Conservation (phyloP, 2,113 vertebrate species). For the Cyanocitta stelleri region DNA sequence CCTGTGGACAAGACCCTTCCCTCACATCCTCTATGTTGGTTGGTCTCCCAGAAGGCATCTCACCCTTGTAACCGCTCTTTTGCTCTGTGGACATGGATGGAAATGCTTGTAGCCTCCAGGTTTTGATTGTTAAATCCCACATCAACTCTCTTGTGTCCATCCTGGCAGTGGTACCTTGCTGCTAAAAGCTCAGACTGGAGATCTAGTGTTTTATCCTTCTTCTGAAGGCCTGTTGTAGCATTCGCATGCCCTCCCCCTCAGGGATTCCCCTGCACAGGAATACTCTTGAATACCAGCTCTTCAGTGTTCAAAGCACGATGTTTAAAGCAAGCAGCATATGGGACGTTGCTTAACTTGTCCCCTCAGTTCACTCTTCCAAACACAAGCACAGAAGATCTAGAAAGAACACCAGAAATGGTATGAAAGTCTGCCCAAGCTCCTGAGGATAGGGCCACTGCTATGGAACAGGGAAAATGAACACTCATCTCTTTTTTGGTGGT, state of each 20-base stretch:
- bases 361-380: background rate
- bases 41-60: background rate
- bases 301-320: background rate
- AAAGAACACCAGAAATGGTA: background rate
- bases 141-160: background rate
- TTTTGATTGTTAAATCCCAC: background rate
- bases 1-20: background rate
- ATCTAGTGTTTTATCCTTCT: background rate
- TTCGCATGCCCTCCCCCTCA: background rate
- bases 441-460: background rate
- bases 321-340: background rate
- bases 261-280: background rate
- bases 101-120: rapidly evolving
- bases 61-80: background rate
- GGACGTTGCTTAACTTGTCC: background rate
- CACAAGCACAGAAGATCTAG: background rate
- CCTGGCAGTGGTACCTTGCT: background rate
- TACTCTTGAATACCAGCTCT: background rate
- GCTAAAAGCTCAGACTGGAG: background rate
- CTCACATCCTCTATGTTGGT: background rate
- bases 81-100: background rate
- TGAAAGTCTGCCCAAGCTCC: background rate
- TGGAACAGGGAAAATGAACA: background rate
- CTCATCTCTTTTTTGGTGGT: background rate
- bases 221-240: background rate